These are phyloP conservation scores for Sternarchorhynchus goeldii DNA, from an alignment of 2,797 vertebrate species.

Conservation along the genomic window DNA sequence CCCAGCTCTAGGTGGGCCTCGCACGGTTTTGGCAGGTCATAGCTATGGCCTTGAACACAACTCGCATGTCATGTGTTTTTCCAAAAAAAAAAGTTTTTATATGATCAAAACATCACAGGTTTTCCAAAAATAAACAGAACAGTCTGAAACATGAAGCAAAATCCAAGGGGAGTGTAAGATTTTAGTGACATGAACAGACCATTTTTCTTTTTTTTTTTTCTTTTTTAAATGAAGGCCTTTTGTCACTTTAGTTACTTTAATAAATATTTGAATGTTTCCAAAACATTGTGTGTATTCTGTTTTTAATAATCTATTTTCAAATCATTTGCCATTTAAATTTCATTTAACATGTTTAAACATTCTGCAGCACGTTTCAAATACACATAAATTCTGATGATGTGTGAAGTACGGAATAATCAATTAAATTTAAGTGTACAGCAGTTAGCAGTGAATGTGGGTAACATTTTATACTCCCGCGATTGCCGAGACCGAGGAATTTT, in stretches of 20 bases:
- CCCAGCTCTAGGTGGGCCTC: not conserved
- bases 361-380: not conserved
- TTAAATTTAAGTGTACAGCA: not conserved
- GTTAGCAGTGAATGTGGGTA: not conserved
- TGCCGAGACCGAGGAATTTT: not conserved
- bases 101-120: not conserved
- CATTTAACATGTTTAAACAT: not conserved
- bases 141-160: no score
- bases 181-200: conserved; percentile 1
- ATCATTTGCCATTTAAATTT: not conserved
- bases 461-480: not conserved
- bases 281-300: not conserved
- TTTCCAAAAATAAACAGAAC: no score
- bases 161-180: not conserved
- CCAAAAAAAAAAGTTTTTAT: not conserved
- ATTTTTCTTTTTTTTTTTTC: not conserved
- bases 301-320: not conserved
- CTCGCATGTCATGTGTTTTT: conserved; percentile 1
- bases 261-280: conserved; percentile 17
- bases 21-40: conserved; percentile 6
- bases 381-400: not conserved
- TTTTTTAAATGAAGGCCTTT: not conserved
- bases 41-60: conserved; percentile 5
- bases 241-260: not conserved
- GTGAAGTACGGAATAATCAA: not conserved